A percentile compares a stretch with the other conserved stretches of the same genome.
phyloP scores from a whole-genome alignment of 2,888 invertebrate species.

The Argyra leucocephala region DNA sequence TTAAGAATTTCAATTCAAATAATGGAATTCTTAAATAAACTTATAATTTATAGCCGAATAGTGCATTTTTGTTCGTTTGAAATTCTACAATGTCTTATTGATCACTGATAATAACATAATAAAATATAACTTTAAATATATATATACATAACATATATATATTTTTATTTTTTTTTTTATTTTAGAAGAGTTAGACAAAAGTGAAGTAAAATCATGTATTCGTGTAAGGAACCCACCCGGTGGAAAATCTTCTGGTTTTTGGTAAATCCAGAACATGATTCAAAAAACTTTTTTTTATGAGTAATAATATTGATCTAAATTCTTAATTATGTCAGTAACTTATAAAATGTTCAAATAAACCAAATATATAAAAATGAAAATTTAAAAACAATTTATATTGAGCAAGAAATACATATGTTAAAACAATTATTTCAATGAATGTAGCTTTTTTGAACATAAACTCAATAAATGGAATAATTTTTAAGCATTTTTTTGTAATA shows the following conservation, averaged over 20 bases:
- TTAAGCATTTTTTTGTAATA: neutral
- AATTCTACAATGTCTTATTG: too few species aligned
- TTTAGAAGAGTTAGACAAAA: constrained; percentile 66
- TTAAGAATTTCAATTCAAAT: too few species aligned
- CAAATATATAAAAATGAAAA: neutral
- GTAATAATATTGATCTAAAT: neutral
- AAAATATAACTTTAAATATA: neutral
- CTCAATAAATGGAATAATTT: neutral
- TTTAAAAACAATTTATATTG: neutral
- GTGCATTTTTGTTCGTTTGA: too few species aligned
- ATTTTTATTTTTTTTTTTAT: neutral
- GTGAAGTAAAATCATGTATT: constrained; percentile 66
- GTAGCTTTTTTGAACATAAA: neutral
- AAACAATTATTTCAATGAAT: neutral
- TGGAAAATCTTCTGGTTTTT: constrained; percentile 75
- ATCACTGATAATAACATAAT: too few species aligned
- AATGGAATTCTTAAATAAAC: too few species aligned
- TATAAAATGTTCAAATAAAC: neutral
- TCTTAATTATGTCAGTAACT: neutral
- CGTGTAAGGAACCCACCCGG: constrained; percentile 84
- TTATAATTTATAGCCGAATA: too few species aligned
- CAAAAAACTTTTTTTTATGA: too few species aligned
- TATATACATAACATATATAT: neutral
- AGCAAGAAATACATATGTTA: neutral
- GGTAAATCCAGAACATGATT: constrained; percentile 62